A percentile compares a stretch with the other conserved stretches of the same genome.
Conservation (phyloP, 2,797 vertebrate species). For the Enteromius thamalakanensis region DNA sequence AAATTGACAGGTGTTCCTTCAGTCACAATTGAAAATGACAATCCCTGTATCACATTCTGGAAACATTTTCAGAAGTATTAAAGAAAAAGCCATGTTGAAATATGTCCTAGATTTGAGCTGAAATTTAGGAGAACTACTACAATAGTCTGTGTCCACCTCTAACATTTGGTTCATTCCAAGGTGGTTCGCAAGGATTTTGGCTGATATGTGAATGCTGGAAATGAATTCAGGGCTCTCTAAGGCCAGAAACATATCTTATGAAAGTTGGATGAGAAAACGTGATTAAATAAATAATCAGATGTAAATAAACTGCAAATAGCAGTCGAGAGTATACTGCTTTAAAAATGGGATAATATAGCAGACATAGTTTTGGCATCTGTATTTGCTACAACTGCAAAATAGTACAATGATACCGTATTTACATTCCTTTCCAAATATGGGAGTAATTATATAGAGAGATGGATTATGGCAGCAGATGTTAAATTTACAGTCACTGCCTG, state of each 20-base stretch:
- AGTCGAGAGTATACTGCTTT: not conserved
- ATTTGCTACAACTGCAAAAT: not conserved
- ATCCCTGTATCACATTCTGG: not conserved
- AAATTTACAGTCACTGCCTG: not conserved
- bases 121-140: not conserved
- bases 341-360: not conserved
- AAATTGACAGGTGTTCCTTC: not conserved
- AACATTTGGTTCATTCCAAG: not conserved
- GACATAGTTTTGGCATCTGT: not conserved
- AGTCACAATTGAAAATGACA: conserved; percentile 6
- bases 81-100: not conserved
- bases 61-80: conserved; percentile 1
- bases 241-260: not conserved
- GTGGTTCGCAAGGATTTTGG: not conserved
- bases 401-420: not conserved
- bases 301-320: not conserved
- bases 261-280: not conserved
- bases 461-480: not conserved
- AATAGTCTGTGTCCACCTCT: not conserved
- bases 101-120: not conserved
- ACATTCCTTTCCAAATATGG: not conserved
- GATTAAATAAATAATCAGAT: not conserved
- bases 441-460: not conserved
- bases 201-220: not conserved
- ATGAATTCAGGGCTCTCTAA: not conserved